A percentile compares a stretch with the other conserved stretches of the same genome.
Conservation (phyloP, 2,113 vertebrate species). For the Orientallactaga bullata region DNA sequence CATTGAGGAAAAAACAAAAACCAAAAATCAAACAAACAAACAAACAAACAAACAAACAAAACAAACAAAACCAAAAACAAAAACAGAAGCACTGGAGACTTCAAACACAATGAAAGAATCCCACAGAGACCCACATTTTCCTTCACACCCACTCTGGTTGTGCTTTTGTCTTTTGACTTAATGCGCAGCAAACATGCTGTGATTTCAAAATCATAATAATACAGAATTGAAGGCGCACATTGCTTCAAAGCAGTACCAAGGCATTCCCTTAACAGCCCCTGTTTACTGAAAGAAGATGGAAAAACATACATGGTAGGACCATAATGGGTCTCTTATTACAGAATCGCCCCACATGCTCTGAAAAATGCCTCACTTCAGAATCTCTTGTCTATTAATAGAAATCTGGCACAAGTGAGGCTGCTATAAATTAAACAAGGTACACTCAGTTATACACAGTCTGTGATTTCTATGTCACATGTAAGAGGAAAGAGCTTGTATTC, state of each 20-base stretch:
- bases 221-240: background rate
- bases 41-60: too few relatives aligned
- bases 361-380: background rate
- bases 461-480: background rate
- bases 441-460: background rate
- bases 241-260: background rate
- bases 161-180: conserved; percentile 65
- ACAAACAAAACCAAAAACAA: too few relatives aligned
- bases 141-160: conserved; percentile 46
- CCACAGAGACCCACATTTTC: conserved; percentile 40
- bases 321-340: background rate
- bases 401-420: background rate
- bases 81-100: background rate
- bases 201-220: conserved; percentile 55
- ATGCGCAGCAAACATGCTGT: conserved; percentile 57
- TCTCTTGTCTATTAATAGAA: background rate
- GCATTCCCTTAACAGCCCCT: background rate
- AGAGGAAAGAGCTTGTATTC: background rate
- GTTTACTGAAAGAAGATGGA: background rate
- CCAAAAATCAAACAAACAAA: too few relatives aligned
- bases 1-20: conserved; percentile 21
- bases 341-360: rapidly evolving
- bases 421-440: background rate
- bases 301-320: background rate
- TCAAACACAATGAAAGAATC: background rate